Evolutionary conservation across 2,113 vertebrate species (phyloP), one percentile per base, ranked within the genome.

Genomic region (Aplodontia rufa): DNA sequence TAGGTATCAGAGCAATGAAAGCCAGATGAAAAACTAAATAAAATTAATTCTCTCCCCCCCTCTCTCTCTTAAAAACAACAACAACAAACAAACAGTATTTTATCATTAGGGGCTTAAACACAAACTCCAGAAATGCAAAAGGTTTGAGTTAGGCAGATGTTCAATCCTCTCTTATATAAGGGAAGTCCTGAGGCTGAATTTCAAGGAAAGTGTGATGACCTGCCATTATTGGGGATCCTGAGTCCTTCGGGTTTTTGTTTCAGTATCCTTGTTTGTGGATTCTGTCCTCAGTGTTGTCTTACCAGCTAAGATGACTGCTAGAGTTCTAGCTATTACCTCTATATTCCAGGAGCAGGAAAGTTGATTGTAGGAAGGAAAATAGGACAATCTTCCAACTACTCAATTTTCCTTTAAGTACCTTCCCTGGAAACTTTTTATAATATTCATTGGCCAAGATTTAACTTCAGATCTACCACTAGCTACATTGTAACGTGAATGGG

Each of bases 51-150:
- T n/a, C n/a, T n/a, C n/a, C n/a, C n/a, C n/a, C n/a, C n/a, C n/a
- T n/a, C n/a, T n/a, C n/a, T n/a, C n/a, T n/a, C n/a, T n/a, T n/a
- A n/a, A n/a, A n/a, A n/a, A n/a, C n/a, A n/a, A n/a, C n/a, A n/a
- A n/a, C n/a, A n/a, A n/a, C n/a, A n/a, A n/a, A n/a, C n/a, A n/a
- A 95, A 35, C 0, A 71, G 58, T 81, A 64, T 76, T 87, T 97
- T 82, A 26, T 75, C 66, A n/a, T 66, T 4, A 93, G 3, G 69
- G 75, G 28, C 60, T 87, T 66, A 49, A 5, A 89, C 66, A 30
- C 24, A 7, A 42, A 37, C 20, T 81, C 26, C 68, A 68, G 16
- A 55, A 87, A 62, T 47, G 45, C 76, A 66, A 30, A 14, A 12
- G 6, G 4, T 13, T 82, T 47, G 22, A 80, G 19, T 49, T 69